Evolutionary conservation across 2,888 invertebrate genomes (phyloP).

Genomic region (Melinaea marsaeus): DNA sequence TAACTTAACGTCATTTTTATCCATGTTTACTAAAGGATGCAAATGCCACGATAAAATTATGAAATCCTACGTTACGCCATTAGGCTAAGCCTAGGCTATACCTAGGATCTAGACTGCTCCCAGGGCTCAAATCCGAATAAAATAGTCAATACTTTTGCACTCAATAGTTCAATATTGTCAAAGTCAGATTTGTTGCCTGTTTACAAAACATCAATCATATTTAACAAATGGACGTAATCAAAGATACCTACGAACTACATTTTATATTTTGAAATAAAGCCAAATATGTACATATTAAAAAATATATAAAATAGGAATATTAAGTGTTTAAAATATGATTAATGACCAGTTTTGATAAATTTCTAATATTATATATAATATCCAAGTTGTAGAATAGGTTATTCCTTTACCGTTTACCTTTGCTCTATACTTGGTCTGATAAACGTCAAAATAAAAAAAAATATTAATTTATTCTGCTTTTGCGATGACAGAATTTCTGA

Average conservation of each 20-base stretch:
- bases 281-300: too few relatives aligned
- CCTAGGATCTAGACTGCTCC: not conserved
- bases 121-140: constrained; percentile 6
- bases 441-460: constrained; percentile 25
- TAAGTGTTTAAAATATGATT: too few relatives aligned
- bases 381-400: not conserved
- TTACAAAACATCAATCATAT: constrained; percentile 6
- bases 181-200: constrained; percentile 17
- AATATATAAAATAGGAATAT: too few relatives aligned
- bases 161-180: constrained; percentile 18
- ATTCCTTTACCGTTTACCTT: constrained; percentile 7
- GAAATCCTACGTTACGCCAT: not conserved
- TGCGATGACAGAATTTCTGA: constrained; percentile 58
- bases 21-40: constrained; percentile 48
- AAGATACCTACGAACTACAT: not conserved
- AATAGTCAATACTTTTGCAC: constrained; percentile 17
- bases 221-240: not conserved
- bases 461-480: constrained; percentile 39
- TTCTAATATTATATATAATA: too few relatives aligned
- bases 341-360: too few relatives aligned
- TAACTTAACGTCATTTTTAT: constrained; percentile 58
- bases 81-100: constrained; percentile 1
- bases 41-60: constrained; percentile 14
- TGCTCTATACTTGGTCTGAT: constrained; percentile 14
- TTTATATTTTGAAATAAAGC: too few relatives aligned